These are phyloP conservation scores for Hyperoplus immaculatus DNA, from an alignment of 2,797 vertebrate species.

Conservation along the genomic window DNA sequence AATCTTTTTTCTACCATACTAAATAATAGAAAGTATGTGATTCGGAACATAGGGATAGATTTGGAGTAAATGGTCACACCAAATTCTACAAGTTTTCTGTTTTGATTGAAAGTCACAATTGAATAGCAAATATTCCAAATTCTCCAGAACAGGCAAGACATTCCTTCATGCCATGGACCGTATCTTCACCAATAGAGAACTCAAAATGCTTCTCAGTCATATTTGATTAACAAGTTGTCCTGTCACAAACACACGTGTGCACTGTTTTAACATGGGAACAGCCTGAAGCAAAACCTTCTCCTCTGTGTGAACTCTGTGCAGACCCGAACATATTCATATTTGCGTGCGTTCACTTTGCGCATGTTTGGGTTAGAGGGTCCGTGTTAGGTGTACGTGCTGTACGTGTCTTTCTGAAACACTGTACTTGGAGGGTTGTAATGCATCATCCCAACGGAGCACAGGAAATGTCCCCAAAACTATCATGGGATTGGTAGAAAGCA, in stretches of 20 bases:
- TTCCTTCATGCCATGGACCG: neutral
- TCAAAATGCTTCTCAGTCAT: neutral
- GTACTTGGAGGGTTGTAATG: conserved; percentile 15
- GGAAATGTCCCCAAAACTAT: conserved; percentile 42
- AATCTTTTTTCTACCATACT: no score
- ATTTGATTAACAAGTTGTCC: neutral
- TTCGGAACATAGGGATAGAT: no score
- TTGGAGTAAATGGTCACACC: neutral
- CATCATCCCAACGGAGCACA: conserved; percentile 32
- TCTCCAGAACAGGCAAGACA: neutral
- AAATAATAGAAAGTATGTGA: no score
- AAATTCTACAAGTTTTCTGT: neutral
- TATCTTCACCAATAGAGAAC: neutral
- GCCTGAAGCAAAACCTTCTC: neutral
- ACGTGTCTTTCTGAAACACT: neutral
- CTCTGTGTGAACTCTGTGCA: conserved; percentile 1
- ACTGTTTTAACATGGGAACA: neutral
- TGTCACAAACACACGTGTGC: neutral
- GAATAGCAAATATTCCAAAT: neutral
- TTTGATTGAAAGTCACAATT: neutral
- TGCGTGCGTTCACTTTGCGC: neutral
- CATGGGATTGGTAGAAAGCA: conserved; percentile 30
- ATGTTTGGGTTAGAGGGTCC: neutral
- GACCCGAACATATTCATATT: conserved; percentile 30
- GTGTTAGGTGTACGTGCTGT: no score